Conservation (phyloP, 1,140 invertebrate species). For the Drosophila nigromelanica region DNA sequence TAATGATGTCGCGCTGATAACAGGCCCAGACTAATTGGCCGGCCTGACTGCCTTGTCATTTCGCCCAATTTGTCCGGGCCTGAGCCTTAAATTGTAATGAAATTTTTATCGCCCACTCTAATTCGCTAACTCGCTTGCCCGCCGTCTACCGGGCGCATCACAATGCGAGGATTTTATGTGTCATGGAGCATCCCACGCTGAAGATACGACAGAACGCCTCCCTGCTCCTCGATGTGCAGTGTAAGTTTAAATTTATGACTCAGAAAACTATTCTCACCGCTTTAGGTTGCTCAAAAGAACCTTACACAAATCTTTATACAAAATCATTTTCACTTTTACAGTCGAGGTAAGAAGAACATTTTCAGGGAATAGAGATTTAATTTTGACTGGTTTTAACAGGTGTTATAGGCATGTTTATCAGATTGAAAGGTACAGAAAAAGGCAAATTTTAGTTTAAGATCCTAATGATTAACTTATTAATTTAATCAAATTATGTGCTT, state of each 20-base stretch:
- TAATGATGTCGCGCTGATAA: constrained; percentile 76
- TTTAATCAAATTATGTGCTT: too few relatives aligned
- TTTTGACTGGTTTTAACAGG: too few relatives aligned
- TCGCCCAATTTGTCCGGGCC: constrained; percentile 56
- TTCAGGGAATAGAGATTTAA: background rate
- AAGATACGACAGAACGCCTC: constrained; percentile 88
- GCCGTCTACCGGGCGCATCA: constrained; percentile 89
- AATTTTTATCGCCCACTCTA: constrained; percentile 41
- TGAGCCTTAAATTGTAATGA: constrained; percentile 60
- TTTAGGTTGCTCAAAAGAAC: background rate
- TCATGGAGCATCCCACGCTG: constrained; percentile 89
- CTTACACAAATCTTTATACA: background rate
- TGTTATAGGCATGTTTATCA: too few relatives aligned
- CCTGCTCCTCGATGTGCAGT: constrained; percentile 91
- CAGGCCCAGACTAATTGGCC: constrained; percentile 72
- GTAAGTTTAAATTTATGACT: constrained; percentile 86
- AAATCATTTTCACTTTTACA: background rate
- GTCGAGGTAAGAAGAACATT: background rate
- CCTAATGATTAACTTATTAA: too few relatives aligned
- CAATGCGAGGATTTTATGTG: constrained; percentile 90
- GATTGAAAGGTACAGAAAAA: too few relatives aligned
- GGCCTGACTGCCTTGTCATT: constrained; percentile 42
- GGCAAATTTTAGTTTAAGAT: too few relatives aligned
- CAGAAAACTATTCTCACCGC: background rate
- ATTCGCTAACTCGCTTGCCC: constrained; percentile 81